Evolutionary conservation across 2,797 vertebrate genomes (phyloP).

Genomic region (Muscicapa striata): DNA sequence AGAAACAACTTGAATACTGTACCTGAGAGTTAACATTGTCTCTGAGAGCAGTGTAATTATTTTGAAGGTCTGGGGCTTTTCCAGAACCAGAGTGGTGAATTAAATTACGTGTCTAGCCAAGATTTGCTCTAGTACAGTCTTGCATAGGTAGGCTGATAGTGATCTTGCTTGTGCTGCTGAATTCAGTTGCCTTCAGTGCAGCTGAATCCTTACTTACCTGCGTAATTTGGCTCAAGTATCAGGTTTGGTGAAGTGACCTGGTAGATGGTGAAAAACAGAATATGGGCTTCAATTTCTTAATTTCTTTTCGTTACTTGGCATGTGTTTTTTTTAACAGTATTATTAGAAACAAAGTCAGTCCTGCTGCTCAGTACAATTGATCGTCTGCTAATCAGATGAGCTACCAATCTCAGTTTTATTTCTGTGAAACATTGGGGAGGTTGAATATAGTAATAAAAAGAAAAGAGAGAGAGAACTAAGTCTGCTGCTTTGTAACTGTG

Average conservation of each 20-base stretch:
- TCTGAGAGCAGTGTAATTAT: not conserved
- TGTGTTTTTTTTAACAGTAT: not conserved
- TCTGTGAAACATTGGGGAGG: not conserved
- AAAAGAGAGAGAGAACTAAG: not conserved
- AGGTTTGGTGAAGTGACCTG: not conserved
- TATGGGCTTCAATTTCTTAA: not conserved
- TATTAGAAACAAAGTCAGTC: not conserved
- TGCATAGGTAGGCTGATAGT: not conserved
- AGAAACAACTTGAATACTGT: not conserved
- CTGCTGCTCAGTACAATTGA: not conserved
- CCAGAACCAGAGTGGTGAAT: not conserved
- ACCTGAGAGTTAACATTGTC: not conserved
- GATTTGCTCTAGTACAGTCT: conserved; percentile 33
- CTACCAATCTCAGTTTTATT: not conserved
- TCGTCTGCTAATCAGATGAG: conserved; percentile 6
- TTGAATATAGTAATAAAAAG: not conserved
- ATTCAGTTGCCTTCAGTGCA: not conserved
- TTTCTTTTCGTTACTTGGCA: not conserved
- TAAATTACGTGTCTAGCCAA: not conserved
- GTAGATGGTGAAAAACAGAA: not conserved
- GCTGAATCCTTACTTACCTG: not conserved
- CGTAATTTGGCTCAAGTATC: not conserved
- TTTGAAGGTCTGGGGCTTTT: not conserved
- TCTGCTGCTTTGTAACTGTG: not conserved
- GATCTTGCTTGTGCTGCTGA: not conserved